Evolutionary conservation across 2,888 invertebrate genomes (phyloP).

Genomic region (Gymnosoma rotundatum): DNA sequence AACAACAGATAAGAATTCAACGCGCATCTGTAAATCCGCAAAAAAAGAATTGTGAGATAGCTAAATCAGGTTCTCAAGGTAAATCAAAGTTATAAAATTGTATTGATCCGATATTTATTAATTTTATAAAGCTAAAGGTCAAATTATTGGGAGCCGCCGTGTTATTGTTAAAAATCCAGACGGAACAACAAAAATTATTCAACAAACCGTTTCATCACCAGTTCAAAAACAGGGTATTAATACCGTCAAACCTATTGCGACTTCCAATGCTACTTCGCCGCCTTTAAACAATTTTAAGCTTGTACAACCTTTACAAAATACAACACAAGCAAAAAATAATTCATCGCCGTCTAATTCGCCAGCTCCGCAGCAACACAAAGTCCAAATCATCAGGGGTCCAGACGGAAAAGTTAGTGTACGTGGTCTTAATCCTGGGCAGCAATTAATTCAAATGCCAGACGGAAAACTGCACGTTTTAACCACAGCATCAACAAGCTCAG

Average conservation of each 20-base stretch:
- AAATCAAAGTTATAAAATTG: conserved; percentile 16
- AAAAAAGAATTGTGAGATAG: conserved; percentile 87
- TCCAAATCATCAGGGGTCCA: conserved; percentile 94
- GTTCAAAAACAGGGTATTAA: conserved; percentile 81
- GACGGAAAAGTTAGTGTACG: conserved; percentile 96
- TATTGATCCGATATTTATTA: background rate
- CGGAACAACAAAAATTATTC: conserved; percentile 86
- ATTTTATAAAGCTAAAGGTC: conserved; percentile 73
- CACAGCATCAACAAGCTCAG: conserved; percentile 78
- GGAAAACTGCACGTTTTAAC: conserved; percentile 92
- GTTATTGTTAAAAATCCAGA: conserved; percentile 83
- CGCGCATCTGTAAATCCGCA: conserved; percentile 93
- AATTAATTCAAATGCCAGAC: conserved; percentile 95
- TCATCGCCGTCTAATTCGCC: conserved; percentile 83
- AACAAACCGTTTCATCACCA: conserved; percentile 85
- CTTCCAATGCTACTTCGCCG: conserved; percentile 16
- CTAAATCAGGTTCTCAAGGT: conserved; percentile 82
- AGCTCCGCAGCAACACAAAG: conserved; percentile 87
- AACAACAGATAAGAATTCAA: conserved; percentile 93
- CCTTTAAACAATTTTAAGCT: conserved; percentile 82
- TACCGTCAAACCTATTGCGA: conserved; percentile 85
- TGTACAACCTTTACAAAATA: conserved; percentile 82
- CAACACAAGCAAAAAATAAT: conserved; percentile 25
- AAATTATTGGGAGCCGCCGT: conserved; percentile 80
- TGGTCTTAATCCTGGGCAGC: conserved; percentile 95